phyloP scores from a whole-genome alignment of 2,888 invertebrate genomes.

The Lasioglossum lativentre region DNA sequence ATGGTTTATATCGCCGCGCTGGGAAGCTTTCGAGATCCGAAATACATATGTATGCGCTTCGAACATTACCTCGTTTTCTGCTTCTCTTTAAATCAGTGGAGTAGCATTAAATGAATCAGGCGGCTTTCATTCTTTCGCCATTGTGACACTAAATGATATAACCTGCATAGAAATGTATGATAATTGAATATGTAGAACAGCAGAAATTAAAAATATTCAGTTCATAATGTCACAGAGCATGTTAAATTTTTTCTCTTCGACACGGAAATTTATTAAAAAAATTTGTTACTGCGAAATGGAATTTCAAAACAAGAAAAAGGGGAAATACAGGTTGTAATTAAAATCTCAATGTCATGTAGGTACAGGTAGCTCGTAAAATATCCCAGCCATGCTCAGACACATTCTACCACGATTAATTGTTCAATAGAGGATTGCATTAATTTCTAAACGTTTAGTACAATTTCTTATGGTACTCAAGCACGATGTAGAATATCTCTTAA shows the following conservation, averaged over 20 bases:
- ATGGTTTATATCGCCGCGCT: constrained; percentile 62
- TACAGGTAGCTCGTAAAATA: neutral
- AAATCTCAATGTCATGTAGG: too few relatives aligned
- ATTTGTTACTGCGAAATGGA: neutral
- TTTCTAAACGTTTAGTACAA: neutral
- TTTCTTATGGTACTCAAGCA: neutral
- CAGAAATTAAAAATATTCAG: neutral
- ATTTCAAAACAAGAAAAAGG: neutral
- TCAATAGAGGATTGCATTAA: neutral
- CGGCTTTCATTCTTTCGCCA: neutral
- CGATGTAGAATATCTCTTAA: neutral
- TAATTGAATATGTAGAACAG: neutral
- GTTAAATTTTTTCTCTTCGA: neutral
- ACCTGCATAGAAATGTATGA: neutral
- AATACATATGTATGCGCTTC: constrained; percentile 20
- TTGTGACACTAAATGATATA: neutral
- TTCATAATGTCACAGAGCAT: neutral
- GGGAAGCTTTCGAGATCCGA: constrained; percentile 16
- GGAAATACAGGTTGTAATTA: too few relatives aligned
- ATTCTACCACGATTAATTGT: neutral
- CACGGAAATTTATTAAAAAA: neutral
- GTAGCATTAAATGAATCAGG: neutral
- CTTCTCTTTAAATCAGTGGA: neutral
- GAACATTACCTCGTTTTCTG: neutral
- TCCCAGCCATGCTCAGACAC: neutral